A percentile compares a stretch with the other conserved stretches of the same genome.
Conservation (phyloP, 2,113 vertebrate species). For the Raphicerus campestris region DNA sequence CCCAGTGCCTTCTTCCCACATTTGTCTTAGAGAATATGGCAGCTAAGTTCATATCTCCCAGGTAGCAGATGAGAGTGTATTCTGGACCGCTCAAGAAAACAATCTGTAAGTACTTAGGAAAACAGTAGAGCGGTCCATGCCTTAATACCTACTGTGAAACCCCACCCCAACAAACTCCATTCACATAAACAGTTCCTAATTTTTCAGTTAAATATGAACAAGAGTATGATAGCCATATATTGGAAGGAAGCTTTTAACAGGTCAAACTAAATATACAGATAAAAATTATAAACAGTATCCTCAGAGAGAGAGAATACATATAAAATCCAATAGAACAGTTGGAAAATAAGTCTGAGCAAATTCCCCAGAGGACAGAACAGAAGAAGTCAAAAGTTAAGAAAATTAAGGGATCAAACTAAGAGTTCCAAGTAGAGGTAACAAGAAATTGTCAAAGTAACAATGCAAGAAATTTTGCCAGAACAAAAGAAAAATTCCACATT, state of each 20-base stretch:
- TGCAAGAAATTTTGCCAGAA: not conserved
- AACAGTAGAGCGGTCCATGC: not conserved
- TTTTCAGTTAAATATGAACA: not conserved
- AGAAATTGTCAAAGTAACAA: not conserved
- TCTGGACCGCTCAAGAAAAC: not conserved
- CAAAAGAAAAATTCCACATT: not conserved
- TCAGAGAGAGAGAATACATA: not conserved
- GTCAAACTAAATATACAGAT: not conserved
- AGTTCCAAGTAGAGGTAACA: not conserved
- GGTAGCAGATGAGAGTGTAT: not conserved
- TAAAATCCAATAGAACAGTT: not conserved
- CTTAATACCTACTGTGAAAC: not conserved
- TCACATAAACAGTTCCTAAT: not conserved
- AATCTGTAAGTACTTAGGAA: not conserved
- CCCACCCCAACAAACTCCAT: not conserved
- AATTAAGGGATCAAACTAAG: not conserved
- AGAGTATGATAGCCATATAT: not conserved
- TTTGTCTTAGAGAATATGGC: not conserved
- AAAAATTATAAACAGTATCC: not conserved
- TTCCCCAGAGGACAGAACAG: not conserved
- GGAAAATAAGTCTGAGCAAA: conserved; percentile 2
- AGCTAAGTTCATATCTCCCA: not conserved
- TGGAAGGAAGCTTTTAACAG: not conserved
- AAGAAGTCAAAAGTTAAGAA: not conserved
- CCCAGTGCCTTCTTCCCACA: not conserved